Conservation (phyloP, 2,797 vertebrate species). For the Discoglossus pictus region DNA sequence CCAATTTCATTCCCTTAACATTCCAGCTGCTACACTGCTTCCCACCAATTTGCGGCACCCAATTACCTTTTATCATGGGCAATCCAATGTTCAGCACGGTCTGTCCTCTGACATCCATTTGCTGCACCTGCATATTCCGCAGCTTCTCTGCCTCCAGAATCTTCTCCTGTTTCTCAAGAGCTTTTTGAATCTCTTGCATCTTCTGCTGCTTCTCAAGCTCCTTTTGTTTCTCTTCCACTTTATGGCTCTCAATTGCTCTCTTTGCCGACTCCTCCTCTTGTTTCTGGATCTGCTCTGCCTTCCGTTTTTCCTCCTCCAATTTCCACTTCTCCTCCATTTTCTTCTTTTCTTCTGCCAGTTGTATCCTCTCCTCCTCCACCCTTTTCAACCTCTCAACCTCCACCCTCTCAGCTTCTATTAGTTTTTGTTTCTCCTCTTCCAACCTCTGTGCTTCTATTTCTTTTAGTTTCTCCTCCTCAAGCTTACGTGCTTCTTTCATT, state of each 20-base stretch:
- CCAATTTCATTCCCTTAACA: constrained; percentile 32
- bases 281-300: background rate
- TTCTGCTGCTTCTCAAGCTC: background rate
- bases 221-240: background rate
- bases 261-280: background rate
- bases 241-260: background rate
- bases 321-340: background rate
- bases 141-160: background rate
- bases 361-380: background rate
- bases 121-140: background rate
- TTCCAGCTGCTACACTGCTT: constrained; percentile 36
- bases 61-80: constrained; percentile 35
- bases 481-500: background rate
- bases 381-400: background rate
- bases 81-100: constrained; percentile 61
- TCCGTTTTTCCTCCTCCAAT: background rate
- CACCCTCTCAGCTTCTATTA: background rate
- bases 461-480: background rate
- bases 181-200: background rate
- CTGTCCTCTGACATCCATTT: background rate
- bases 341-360: background rate
- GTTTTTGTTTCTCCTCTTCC: background rate
- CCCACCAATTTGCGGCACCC: no score
- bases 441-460: background rate
- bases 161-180: background rate